A percentile compares a stretch with the other conserved stretches of the same genome.
These are phyloP conservation scores for Otolemur crassicaudatus DNA, from an alignment of 2,797 vertebrate species.

Conservation along the genomic window DNA sequence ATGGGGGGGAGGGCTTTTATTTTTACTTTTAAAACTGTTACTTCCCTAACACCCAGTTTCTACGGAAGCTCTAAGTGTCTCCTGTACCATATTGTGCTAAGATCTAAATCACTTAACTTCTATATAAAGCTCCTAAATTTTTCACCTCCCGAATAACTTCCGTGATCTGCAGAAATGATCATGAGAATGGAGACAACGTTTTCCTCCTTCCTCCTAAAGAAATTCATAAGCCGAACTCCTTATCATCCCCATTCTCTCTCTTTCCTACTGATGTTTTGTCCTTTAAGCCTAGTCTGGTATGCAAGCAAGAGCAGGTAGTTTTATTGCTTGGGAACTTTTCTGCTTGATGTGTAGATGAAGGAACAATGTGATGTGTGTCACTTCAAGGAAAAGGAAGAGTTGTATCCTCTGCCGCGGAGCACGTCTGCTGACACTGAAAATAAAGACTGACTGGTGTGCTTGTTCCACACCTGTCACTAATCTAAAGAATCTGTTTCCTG, in stretches of 20 bases:
- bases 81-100: not conserved
- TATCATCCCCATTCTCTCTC: not conserved
- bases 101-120: not conserved
- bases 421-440: not conserved
- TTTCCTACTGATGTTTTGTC: not conserved
- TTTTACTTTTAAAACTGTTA: constrained; percentile 40
- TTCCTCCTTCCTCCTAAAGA: constrained; percentile 5
- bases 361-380: constrained; percentile 48
- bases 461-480: constrained; percentile 52
- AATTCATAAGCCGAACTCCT: not conserved
- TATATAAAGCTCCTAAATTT: constrained; percentile 10
- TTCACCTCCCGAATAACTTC: constrained; percentile 20
- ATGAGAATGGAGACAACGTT: constrained; percentile 10
- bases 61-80: not conserved
- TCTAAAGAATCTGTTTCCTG: constrained; percentile 58
- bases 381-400: constrained; percentile 49
- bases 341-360: constrained; percentile 56
- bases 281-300: not conserved
- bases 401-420: constrained; percentile 2
- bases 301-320: not conserved
- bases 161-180: constrained; percentile 1
- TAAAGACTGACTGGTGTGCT: constrained; percentile 42
- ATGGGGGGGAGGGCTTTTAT: not conserved
- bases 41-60: not conserved
- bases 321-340: constrained; percentile 48